Percentiles rank a stretch among this genome's conserved stretches.
These are phyloP conservation scores for Tychaedon coryphoeus DNA, from an alignment of 2,113 vertebrate genomes.

Conservation along the genomic window DNA sequence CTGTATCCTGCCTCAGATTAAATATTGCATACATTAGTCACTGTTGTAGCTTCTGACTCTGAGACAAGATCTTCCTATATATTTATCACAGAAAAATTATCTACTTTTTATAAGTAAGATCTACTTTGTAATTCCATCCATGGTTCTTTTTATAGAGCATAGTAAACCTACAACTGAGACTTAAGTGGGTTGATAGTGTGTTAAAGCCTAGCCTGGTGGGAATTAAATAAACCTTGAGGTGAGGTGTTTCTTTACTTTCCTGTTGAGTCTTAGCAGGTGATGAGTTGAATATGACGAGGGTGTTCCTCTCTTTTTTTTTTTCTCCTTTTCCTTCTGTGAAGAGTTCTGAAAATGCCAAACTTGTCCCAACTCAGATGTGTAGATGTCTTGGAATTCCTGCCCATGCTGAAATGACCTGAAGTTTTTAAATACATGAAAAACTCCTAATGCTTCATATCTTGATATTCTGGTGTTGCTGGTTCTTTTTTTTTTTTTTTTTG, in stretches of 20 bases:
- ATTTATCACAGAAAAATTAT: background rate
- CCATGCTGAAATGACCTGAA: background rate
- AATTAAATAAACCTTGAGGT: background rate
- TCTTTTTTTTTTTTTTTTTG: accelerated
- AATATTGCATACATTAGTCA: background rate
- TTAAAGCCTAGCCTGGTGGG: background rate
- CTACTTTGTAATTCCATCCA: background rate
- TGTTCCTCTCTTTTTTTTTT: background rate
- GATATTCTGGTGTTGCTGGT: background rate
- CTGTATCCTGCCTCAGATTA: accelerated
- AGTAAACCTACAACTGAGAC: background rate
- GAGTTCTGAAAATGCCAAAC: background rate
- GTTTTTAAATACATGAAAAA: background rate
- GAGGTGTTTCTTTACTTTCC: background rate
- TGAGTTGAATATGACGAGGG: background rate
- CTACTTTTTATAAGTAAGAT: background rate
- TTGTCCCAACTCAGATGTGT: background rate
- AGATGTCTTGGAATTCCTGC: background rate
- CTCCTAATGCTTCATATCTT: background rate
- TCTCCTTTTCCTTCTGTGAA: background rate
- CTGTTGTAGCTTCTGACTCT: background rate
- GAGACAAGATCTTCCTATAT: accelerated
- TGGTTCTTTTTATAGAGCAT: background rate
- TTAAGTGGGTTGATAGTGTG: background rate
- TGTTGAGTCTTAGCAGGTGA: background rate